phyloP scores from a whole-genome alignment of 1,140 invertebrate genomes.

The Brachionus angularis region DNA sequence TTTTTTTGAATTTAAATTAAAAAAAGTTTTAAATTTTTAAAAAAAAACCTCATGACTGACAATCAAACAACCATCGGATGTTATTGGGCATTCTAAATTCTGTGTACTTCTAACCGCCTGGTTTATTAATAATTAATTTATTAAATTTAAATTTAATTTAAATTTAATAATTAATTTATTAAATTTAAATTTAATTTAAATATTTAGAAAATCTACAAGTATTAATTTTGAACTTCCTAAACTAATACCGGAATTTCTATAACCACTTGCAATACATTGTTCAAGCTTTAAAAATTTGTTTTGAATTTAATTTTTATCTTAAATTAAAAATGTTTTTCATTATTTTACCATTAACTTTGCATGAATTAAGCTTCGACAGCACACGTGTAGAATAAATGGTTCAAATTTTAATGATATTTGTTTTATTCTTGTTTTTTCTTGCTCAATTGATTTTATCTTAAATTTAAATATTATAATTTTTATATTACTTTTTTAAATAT shows the following conservation, averaged over 20 bases:
- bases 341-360: conserved; percentile 2
- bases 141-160: background rate
- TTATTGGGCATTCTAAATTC: conserved; percentile 36
- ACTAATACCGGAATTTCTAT: conserved; percentile 40
- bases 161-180: background rate
- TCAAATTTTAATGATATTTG: conserved; percentile 35
- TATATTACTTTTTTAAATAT: background rate
- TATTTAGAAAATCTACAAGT: background rate
- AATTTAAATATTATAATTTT: background rate
- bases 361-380: conserved; percentile 1
- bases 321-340: background rate
- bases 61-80: background rate
- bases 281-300: background rate
- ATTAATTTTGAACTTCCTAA: conserved; percentile 29
- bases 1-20: background rate
- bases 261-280: conserved; percentile 23
- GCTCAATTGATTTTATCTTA: background rate
- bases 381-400: conserved; percentile 39
- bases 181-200: background rate
- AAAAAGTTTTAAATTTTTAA: background rate
- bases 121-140: too few species aligned
- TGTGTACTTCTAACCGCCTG: conserved; percentile 38
- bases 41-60: background rate
- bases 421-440: background rate
- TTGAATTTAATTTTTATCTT: background rate